Conservation (phyloP, 2,113 vertebrate genomes). For the Ceratotherium simum region DNA sequence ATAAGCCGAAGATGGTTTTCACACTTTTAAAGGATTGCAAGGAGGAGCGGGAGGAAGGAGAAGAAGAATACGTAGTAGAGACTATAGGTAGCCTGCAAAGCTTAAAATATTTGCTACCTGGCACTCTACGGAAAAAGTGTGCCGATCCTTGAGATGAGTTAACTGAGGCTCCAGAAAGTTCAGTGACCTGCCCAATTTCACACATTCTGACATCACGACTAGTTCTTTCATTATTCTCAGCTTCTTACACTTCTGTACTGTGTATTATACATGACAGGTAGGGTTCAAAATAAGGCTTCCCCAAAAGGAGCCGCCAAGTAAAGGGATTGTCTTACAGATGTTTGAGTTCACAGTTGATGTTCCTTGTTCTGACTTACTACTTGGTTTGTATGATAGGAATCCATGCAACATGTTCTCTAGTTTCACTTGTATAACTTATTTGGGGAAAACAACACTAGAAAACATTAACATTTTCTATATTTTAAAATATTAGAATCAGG, state of each 20-base stretch:
- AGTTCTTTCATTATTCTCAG: background rate
- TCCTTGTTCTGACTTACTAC: background rate
- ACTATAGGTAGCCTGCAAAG: background rate
- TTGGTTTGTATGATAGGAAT: background rate
- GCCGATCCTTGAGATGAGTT: background rate
- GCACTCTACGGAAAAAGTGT: background rate
- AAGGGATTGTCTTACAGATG: background rate
- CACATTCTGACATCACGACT: background rate
- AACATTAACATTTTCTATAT: background rate
- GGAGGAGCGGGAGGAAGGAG: background rate
- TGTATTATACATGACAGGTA: background rate
- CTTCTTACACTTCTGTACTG: background rate
- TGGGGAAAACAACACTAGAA: background rate
- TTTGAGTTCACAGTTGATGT: background rate
- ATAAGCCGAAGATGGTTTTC: background rate
- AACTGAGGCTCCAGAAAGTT: background rate
- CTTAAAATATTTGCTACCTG: background rate
- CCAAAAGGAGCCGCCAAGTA: background rate
- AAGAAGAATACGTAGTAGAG: background rate
- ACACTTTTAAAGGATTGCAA: background rate
- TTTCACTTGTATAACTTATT: background rate
- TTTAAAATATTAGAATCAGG: background rate
- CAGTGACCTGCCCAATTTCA: background rate
- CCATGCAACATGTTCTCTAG: background rate
- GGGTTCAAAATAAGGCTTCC: background rate